Evolutionary conservation across 92 coral and sea anemone species (phyloP).

Genomic region (Palythoa caribaeorum): DNA sequence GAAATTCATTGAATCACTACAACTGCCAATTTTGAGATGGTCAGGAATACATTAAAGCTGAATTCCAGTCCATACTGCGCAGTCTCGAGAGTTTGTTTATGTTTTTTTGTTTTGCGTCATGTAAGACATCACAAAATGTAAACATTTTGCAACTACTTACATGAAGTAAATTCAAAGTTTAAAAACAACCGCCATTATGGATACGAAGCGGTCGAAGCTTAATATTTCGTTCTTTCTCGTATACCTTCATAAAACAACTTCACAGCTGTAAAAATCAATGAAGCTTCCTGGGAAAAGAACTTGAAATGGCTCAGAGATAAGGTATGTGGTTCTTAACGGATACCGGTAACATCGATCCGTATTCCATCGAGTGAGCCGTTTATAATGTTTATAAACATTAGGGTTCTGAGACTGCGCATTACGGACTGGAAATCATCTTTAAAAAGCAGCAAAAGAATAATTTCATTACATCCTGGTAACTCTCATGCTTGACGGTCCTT

Average conservation of each 20-base stretch:
- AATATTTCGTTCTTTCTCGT: slow-evolving; percentile 32
- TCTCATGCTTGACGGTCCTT: too few relatives aligned
- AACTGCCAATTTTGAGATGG: too few relatives aligned
- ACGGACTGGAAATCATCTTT: slow-evolving; percentile 5
- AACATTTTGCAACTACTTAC: not conserved
- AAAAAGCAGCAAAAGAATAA: too few relatives aligned
- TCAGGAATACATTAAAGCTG: not conserved
- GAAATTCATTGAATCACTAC: too few relatives aligned
- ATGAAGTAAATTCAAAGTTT: not conserved
- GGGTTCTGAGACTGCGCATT: not conserved
- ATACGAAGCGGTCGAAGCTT: slow-evolving; percentile 5
- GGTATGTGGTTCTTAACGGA: slow-evolving; percentile 35
- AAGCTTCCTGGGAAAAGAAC: slow-evolving; percentile 37
- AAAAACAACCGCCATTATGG: not conserved
- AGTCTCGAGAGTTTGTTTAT: not conserved
- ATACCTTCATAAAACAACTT: slow-evolving; percentile 35
- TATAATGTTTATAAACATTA: not conserved
- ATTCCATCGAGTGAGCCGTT: slow-evolving; percentile 38
- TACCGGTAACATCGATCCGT: slow-evolving; percentile 26
- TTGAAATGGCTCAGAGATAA: slow-evolving; percentile 36
- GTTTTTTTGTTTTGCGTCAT: not conserved
- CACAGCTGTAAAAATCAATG: slow-evolving; percentile 31
- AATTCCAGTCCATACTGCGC: not conserved
- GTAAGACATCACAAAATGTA: not conserved
- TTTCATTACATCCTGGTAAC: too few relatives aligned